Base-by-base conservation (phyloP, 2,113 vertebrate genomes). In the Pagrus major region DNA sequence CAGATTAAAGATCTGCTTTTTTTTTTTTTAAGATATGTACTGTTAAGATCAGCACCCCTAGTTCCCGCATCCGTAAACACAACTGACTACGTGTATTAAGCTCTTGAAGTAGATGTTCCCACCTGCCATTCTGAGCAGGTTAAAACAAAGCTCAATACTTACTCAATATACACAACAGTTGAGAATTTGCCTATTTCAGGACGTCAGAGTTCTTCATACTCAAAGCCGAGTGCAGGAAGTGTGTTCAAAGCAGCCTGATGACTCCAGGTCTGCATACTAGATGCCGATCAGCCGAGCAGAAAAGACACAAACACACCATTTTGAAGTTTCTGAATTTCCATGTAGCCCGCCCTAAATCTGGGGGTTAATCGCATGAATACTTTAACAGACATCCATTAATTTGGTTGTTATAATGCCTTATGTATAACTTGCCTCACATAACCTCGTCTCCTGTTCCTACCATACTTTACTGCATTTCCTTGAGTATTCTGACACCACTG, bases 321-420 rank as follows among this genome's bases (percentile, higher is more conserved):
- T 86, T 71, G 42, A 61, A 76, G 71, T 81, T 86, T 88, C 76
- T 61, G 69, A 67, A 82, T 88, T 89, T 89, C 74, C 85, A 81
- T 91, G 89, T 87, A 89, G 44, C 56, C 23, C 23, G 23, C 71
- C 71, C 71, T 54, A 81, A 93, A 92, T 88, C 73, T 86, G 74
- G 67, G 76, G 85, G 88, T 92, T 94, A 92, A 93, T 94, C 74
- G 3, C 31, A 56, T 94, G 31, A 92, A 94, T 94, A 86, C 90
- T 93, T 92, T 8, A 94, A 66, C 73, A 92, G 87, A 91, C 91
- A 91, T 94, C 93, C 92, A 94, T 94, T 94, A 91, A 95, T 94
- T 89, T 90, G 72, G 90, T 92, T 94, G 93, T 93, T 89, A 89
- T 84, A 88, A 93, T 93, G 88, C 85, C 86, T 94, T 92, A 93